Evolutionary conservation across 2,888 invertebrate genomes (phyloP), one percentile per base, ranked within the genome.

Genomic region (Callyntrura guangdongensis): DNA sequence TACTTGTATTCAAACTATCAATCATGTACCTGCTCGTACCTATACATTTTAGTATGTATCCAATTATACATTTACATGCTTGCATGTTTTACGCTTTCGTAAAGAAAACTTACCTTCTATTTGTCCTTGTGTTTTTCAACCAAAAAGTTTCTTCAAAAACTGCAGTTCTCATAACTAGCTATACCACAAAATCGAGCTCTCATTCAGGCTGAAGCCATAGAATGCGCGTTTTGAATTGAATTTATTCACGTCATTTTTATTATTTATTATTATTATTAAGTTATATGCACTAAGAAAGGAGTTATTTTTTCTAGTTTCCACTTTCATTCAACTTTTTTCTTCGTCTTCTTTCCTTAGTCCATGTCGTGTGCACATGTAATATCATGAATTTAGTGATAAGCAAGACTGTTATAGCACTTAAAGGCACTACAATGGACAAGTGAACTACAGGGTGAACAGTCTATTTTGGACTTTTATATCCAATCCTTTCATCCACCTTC

Each of bases 181-280:
- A 61, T 17, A 14, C n/a, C 22, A 61, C 22, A 5, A 6, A 61
- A 6, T 45, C 36, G 14, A n/a, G n/a, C 9, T 9, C 17, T 47
- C 49, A 2, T 47, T 0, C 0, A n/a, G 20, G 5, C 36, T 45
- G 45, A 45, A 47, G 17, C 47, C n/a, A 77, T 6, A 25, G 4
- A 77, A 72, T 49, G 22, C 1, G 74, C 74, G 47, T 53, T 49
- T 47, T 12, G 53, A 84, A 69, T 69, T 84, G 84, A 84, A 84
- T 83, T 84, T 84, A 67, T 81, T 81, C 59, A 56, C 59, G 56
- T 81, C 81, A 81, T 81, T 59, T 59, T 69, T 67, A n/a, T n/a
- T n/a, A n/a, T n/a, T n/a, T n/a, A 82, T 82, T 25, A 84, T 84
- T 67, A 69, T 84, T 84, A 72, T 85, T 86, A 86, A 72, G 61